Conservation (phyloP, 2,797 vertebrate species). For the Platalea minor region DNA sequence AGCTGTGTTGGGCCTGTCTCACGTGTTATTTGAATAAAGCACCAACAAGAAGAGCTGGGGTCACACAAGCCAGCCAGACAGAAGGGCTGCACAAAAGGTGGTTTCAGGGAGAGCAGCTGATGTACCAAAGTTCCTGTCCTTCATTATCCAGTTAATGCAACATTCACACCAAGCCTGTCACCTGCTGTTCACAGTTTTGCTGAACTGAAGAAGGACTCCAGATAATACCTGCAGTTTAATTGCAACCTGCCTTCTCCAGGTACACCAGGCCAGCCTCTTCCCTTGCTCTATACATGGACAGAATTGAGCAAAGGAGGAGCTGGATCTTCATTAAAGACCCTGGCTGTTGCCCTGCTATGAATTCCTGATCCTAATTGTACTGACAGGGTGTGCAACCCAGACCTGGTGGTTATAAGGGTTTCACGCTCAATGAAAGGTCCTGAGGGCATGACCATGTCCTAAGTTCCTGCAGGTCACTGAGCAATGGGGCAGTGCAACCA, state of each 20-base stretch:
- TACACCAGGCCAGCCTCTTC: background rate
- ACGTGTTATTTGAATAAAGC: background rate
- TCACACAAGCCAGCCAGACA: background rate
- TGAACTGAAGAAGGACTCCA: background rate
- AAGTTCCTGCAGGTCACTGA: background rate
- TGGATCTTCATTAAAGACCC: background rate
- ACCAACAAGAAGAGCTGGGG: background rate
- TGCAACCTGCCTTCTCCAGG: background rate
- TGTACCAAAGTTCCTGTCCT: background rate
- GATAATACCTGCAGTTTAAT: background rate
- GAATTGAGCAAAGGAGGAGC: background rate
- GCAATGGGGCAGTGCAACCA: background rate
- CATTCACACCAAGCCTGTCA: background rate
- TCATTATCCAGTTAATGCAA: background rate
- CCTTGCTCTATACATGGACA: background rate
- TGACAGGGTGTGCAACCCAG: background rate
- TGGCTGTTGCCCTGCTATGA: background rate
- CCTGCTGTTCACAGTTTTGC: background rate
- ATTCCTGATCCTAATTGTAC: background rate
- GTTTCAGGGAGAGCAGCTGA: background rate
- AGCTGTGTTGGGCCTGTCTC: background rate
- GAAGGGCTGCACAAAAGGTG: background rate
- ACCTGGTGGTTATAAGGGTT: background rate
- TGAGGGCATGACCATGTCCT: background rate
- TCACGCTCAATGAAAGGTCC: background rate